Evolutionary conservation across 2,888 invertebrate genomes (phyloP), one percentile per base, ranked within the genome.

Genomic region (Drosophila kanekoi): DNA sequence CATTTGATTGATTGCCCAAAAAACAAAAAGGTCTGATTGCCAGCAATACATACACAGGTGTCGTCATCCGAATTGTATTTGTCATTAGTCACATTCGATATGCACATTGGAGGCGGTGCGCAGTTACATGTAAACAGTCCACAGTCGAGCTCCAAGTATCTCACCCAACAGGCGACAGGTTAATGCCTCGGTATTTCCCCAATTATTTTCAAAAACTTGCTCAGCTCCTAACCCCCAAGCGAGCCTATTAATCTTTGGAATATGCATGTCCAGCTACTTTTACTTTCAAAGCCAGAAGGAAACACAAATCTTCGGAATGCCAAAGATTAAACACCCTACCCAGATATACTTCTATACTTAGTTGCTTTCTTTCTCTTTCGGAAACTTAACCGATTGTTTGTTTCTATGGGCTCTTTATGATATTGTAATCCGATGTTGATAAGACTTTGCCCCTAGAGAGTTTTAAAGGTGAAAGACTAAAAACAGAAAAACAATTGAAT

Each of bases 141-240:
- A 53, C 16, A 20, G 28, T 28, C 28, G 8, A 28, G 18, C 20
- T 4, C 6, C 37, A 35, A 47, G 32, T 9, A 37, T n/a, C 40
- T 57, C 56, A 56, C 47, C 56, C 45, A 23, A 16, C 35, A 13
- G 61, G n/a, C 49, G 28, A 11, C 18, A 32, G 68, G 68, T 75
- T 77, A 72, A 75, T 68, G 49, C 51, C 33, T 43, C 16, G 72
- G 75, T 58, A 72, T 72, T 75, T 77, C 58, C 75, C 47, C 60
- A 72, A 58, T 68, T 64, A 64, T 63, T 72, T 61, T 11, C n/a
- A 35, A 33, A 61, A 62, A 70, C 32, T 52, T 37, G 13, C 43
- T 52, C n/a, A 51, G 32, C 20, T 45, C 23, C 40, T 43, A 43
- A 54, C 52, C 41, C 43, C 28, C 35, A 48, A 52, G 3, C 20